Evolutionary conservation across 1,140 invertebrate genomes (phyloP).

Genomic region (Bombus difficillimus): DNA sequence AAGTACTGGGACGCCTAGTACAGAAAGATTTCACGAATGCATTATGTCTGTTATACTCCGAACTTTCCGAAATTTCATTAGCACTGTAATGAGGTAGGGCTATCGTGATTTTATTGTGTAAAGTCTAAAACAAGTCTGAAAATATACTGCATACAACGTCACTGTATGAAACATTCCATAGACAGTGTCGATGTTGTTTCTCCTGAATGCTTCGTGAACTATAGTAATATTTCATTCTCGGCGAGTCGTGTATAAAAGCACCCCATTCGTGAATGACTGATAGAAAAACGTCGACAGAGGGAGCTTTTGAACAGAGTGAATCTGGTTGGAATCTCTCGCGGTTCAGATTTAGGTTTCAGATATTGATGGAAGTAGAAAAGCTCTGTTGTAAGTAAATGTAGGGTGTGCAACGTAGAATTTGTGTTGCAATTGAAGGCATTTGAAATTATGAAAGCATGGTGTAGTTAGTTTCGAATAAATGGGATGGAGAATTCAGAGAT

Average conservation of each 20-base stretch:
- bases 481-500: neutral
- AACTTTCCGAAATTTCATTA: neutral
- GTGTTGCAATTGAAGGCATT: neutral
- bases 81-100: neutral
- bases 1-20: too few species aligned
- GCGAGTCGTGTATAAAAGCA: neutral
- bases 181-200: neutral
- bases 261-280: neutral
- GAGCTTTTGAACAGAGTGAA: neutral
- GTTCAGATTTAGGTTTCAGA: conserved; percentile 1
- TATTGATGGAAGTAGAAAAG: neutral
- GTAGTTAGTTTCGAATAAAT: neutral
- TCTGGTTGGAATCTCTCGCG: neutral
- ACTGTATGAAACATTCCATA: neutral
- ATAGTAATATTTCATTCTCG: neutral
- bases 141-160: neutral
- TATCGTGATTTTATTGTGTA: neutral
- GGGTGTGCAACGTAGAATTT: neutral
- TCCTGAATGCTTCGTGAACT: neutral
- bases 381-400: neutral
- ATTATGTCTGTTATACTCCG: too few species aligned
- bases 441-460: neutral
- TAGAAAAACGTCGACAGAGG: neutral
- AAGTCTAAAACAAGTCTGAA: neutral
- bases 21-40: too few species aligned